Percentiles rank a stretch among this genome's conserved stretches.
These are phyloP conservation scores for Rhea pennata DNA, from an alignment of 2,113 vertebrate genomes.

Conservation along the genomic window DNA sequence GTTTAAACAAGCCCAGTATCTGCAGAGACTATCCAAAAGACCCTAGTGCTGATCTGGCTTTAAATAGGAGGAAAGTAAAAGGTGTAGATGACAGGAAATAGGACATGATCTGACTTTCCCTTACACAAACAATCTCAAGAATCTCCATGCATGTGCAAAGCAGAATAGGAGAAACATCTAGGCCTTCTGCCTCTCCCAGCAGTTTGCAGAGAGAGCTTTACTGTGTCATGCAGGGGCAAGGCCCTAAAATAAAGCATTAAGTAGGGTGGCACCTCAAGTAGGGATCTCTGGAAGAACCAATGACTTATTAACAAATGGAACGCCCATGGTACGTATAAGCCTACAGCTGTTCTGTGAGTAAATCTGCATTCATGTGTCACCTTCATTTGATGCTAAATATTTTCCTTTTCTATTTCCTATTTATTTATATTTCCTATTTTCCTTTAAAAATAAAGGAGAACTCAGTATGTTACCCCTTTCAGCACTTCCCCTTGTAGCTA, in stretches of 20 bases:
- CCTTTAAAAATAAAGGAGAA: background rate
- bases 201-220: background rate
- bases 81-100: background rate
- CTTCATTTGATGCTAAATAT: background rate
- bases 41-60: background rate
- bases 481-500: background rate
- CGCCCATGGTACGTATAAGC: background rate
- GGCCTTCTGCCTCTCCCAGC: background rate
- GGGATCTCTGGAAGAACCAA: background rate
- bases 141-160: background rate
- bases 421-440: no score
- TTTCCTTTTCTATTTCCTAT: background rate
- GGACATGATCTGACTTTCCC: background rate
- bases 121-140: background rate
- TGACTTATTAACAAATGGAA: background rate
- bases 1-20: background rate
- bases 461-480: background rate
- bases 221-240: background rate
- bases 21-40: rapidly evolving
- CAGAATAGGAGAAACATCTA: background rate
- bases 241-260: background rate
- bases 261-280: background rate
- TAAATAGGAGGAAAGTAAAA: background rate
- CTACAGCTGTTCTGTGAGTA: background rate
- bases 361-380: background rate